Evolutionary conservation across 1,140 invertebrate genomes (phyloP), one percentile per base, ranked within the genome.

Genomic region (Musca domestica): DNA sequence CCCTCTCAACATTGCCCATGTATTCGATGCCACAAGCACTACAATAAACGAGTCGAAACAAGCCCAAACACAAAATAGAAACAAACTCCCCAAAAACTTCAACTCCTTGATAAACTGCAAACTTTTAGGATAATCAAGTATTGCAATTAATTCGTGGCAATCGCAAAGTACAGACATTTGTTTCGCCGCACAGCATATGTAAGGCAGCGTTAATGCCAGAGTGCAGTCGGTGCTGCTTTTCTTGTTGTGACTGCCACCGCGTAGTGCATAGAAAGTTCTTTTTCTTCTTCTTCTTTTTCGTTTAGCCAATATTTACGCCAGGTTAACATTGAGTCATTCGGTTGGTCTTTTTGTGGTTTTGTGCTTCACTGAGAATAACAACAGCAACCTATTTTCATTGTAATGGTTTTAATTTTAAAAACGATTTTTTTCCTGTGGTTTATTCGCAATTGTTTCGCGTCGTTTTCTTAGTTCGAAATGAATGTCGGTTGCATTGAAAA

Each of bases 51-150:
- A 41, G 4, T 10, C 4, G 2, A 41, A 12, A 12, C 9, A 30
- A 30, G 34, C 4, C 6, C 34, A 41, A 41, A 41, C 4, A 5
- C 34, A 41, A 41, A 30, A 41, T 41, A 41, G 34, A 41, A 41
- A 41, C 34, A 41, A 41, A 41, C 34, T 41, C 34, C 27, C 27
- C 27, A 30, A 41, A 41, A 41, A 41, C 34, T 41, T 41, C 34
- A 52, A 54, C 67, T 68, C 48, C 64, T 64, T 61, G 52, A 66
- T 69, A 63, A 67, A 69, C 68, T 52, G 54, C 66, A 67, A 70
- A 70, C 56, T 70, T 70, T 70, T 64, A 64, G 66, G 49, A 67
- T 70, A 70, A 70, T 70, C 69, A 70, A 70, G 65, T 70, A 70
- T 64, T 70, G 69, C 64, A 70, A 70, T 70, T 70, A 70, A 70